Conservation (phyloP, 2,888 invertebrate species). For the Pocota personata region DNA sequence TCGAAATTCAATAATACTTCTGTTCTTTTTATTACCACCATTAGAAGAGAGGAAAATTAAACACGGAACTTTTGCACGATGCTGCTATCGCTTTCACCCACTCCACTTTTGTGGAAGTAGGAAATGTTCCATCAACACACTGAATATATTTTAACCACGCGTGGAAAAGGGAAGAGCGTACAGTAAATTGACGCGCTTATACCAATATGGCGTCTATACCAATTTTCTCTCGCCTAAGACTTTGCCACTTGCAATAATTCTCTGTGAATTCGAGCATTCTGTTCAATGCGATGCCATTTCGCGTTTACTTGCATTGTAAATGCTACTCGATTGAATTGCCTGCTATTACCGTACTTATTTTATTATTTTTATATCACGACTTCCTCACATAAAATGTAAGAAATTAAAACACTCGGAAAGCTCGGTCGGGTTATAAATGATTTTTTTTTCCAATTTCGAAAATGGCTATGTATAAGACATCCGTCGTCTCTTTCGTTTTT, state of each 20-base stretch:
- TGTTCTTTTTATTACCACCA: conserved; percentile 30
- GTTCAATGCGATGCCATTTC: neutral
- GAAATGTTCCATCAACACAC: conserved; percentile 17
- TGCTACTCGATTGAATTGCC: neutral
- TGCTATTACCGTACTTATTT: conserved; percentile 3
- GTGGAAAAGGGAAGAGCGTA: conserved; percentile 32
- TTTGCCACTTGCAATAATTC: conserved; percentile 28
- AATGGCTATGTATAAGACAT: conserved; percentile 16
- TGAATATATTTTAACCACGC: conserved; percentile 11
- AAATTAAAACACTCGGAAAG: conserved; percentile 59
- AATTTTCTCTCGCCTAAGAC: conserved; percentile 37
- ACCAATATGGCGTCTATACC: conserved; percentile 63
- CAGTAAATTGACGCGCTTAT: conserved; percentile 37
- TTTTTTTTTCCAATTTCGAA: conserved; percentile 57
- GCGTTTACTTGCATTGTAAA: neutral
- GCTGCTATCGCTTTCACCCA: conserved; percentile 16
- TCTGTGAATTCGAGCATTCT: neutral
- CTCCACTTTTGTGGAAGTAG: conserved; percentile 1
- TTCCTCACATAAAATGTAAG: conserved; percentile 29
- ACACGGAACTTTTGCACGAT: conserved; percentile 16
- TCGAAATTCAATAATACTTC: conserved; percentile 36
- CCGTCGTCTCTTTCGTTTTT: conserved; percentile 54
- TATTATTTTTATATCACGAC: conserved; percentile 27
- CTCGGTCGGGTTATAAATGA: conserved; percentile 42
- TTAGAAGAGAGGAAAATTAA: conserved; percentile 2